Base-by-base conservation (phyloP, 2,888 invertebrate genomes). In the Drosophila quinaria region DNA sequence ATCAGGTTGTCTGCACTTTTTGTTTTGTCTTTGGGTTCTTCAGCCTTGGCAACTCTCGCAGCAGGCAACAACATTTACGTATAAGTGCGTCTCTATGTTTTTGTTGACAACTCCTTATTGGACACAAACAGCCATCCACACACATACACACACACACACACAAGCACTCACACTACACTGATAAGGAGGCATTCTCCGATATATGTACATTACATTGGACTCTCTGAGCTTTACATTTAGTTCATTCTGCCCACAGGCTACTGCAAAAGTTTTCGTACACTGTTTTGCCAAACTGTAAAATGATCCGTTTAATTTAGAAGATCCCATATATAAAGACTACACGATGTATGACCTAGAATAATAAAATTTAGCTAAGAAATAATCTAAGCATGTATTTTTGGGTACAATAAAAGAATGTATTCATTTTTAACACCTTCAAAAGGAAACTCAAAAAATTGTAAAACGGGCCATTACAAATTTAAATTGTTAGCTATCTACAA, bases 21-120 rank as follows among this genome's bases (percentile, higher is more conserved):
- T 84, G 81, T 70, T 67, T 70, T 47, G 69, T 44, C 62, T 80
- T 51, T 64, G 49, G 60, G 41, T 37, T 55, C 71, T 25, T 33
- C 60, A 58, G 59, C 76, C 56, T 37, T 42, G 58, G 67, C 63
- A 60, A 51, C 65, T 66, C 65, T 50, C 44, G 19, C 29, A 64
- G 58, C 67, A 70, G 64, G 64, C 71, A 60, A 33, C 70, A 81
- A 66, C 70, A 80, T 70, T 78, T 67, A 51, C 63, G 44, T 70
- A 78, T 84, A 87, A 87, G 85, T 84, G 83, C 85, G 87, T 84
- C 83, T 87, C 87, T 74, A 70, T 87, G 85, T 87, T 84, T 86
- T 81, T 84, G 83, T 84, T 87, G 85, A 84, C 83, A 87, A 85
- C 87, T 87, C 80, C 83, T 83, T 83, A 66, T 79, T 74, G 55